phyloP scores from a whole-genome alignment of 2,113 vertebrate species.

The Heteronetta atricapilla region DNA sequence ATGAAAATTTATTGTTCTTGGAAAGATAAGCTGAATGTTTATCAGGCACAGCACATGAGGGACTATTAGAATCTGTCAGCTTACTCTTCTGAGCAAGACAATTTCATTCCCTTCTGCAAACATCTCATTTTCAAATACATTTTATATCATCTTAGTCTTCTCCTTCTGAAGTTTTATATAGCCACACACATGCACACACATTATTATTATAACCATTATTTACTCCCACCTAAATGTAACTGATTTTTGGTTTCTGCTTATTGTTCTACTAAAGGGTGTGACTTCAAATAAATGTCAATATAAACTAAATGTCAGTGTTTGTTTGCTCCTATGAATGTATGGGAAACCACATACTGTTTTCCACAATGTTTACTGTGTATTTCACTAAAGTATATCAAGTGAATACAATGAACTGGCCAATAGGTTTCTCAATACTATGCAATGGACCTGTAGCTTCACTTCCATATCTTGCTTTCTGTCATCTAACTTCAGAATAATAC shows the following conservation, averaged over 20 bases:
- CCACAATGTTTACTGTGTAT: neutral
- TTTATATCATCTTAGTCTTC: neutral
- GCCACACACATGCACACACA: neutral
- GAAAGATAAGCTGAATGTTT: conserved; percentile 50
- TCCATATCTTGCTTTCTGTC: neutral
- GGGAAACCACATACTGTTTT: neutral
- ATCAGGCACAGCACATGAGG: neutral
- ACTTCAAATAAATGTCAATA: neutral
- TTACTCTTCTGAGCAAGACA: neutral
- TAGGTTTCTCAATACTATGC: neutral
- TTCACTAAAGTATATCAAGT: neutral
- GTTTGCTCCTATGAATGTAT: neutral
- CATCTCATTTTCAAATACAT: conserved; percentile 6
- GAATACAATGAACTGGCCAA: neutral
- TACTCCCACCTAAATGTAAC: neutral
- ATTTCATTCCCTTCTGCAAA: conserved; percentile 42
- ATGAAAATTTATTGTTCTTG: conserved; percentile 60
- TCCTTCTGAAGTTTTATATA: neutral
- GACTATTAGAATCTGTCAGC: conserved; percentile 34
- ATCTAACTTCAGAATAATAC: neutral
- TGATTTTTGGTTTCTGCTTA: neutral
- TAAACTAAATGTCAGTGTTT: neutral
- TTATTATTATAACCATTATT: accelerated
- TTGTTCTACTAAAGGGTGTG: neutral
- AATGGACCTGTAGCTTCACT: neutral